Percentiles rank a stretch among this genome's conserved stretches.
Conservation (phyloP, 2,113 vertebrate genomes). For the Equus przewalskii region DNA sequence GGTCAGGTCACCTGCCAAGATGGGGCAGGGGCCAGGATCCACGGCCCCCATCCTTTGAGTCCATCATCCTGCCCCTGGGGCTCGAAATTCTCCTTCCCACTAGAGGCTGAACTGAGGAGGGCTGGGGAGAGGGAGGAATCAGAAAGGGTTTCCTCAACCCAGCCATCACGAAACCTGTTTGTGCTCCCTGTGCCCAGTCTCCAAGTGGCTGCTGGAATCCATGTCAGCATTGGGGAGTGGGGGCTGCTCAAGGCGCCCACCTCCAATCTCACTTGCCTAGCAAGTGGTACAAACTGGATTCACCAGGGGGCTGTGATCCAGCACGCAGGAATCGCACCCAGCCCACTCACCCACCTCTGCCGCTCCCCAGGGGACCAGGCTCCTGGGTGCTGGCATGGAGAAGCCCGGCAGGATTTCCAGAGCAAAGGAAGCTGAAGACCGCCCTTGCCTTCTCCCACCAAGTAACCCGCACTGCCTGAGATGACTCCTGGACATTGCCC, state of each 20-base stretch:
- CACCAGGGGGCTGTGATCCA: neutral
- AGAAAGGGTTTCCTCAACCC: neutral
- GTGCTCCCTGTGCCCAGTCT: neutral
- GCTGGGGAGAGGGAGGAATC: neutral
- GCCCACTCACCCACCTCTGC: neutral
- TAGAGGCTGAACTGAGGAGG: neutral
- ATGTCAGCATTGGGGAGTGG: neutral
- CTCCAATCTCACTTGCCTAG: neutral
- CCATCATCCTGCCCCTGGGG: neutral
- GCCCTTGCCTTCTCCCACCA: neutral
- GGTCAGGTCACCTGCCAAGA: neutral
- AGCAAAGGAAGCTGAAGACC: neutral
- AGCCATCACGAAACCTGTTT: neutral
- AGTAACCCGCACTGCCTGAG: neutral
- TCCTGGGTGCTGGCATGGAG: neutral
- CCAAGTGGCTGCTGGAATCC: neutral
- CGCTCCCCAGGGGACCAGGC: neutral
- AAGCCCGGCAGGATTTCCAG: neutral
- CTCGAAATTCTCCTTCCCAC: neutral
- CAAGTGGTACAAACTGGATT: neutral
- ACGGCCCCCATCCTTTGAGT: neutral
- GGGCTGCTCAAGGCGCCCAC: neutral
- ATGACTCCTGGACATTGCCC: neutral
- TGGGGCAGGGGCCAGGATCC: neutral
- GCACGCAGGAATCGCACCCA: rapidly evolving